A percentile compares a stretch with the other conserved stretches of the same genome.
Evolutionary conservation across 2,888 invertebrate species (phyloP).

Genomic region (Brachypterus glaber): DNA sequence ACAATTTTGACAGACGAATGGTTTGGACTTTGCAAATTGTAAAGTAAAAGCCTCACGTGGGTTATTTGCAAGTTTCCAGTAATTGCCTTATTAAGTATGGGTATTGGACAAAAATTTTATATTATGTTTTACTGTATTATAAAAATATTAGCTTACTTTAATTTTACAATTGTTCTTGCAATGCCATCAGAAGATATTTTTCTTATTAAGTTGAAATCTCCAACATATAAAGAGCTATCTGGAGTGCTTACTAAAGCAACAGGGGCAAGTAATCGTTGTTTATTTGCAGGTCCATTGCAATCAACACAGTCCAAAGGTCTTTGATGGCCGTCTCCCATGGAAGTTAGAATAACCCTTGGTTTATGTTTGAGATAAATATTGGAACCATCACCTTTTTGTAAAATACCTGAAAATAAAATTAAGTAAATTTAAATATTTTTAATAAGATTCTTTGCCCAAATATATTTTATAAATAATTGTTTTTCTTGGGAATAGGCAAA

Average conservation of each 20-base stretch:
- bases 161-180: conserved; percentile 66
- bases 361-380: conserved; percentile 91
- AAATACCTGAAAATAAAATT: conserved; percentile 56
- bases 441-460: neutral
- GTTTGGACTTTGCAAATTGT: too few relatives aligned
- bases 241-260: conserved; percentile 86
- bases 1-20: too few relatives aligned
- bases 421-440: neutral
- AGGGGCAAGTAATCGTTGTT: conserved; percentile 79
- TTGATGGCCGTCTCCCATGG: conserved; percentile 87
- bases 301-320: conserved; percentile 75
- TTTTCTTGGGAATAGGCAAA: too few relatives aligned
- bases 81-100: too few relatives aligned
- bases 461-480: too few relatives aligned
- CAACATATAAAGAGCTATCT: conserved; percentile 90
- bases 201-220: conserved; percentile 90
- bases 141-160: conserved; percentile 66
- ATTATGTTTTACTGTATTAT: too few relatives aligned
- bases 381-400: conserved; percentile 96
- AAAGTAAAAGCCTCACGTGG: too few relatives aligned
- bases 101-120: too few relatives aligned
- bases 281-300: conserved; percentile 69
- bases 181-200: conserved; percentile 79
- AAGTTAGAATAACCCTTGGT: conserved; percentile 80
- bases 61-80: too few relatives aligned